These are phyloP conservation scores for Drosophila pectinifera DNA, from an alignment of 1,140 invertebrate genomes.

Conservation along the genomic window DNA sequence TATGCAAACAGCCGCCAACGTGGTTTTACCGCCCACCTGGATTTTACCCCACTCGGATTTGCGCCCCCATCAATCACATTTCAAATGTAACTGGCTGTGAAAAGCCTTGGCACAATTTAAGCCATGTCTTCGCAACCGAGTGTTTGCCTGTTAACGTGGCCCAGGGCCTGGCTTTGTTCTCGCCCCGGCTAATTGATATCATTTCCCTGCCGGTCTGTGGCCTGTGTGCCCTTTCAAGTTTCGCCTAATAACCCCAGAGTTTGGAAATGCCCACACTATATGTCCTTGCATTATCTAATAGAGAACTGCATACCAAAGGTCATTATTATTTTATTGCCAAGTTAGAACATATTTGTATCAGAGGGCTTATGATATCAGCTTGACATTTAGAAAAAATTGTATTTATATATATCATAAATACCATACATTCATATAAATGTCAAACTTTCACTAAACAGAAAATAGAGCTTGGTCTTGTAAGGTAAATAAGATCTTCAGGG, in stretches of 20 bases:
- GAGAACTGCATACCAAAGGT: neutral
- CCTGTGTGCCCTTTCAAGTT: slow-evolving; percentile 1
- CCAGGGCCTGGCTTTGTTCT: slow-evolving; percentile 33
- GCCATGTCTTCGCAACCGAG: slow-evolving; percentile 21
- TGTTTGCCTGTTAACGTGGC: slow-evolving; percentile 15
- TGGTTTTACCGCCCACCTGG: neutral
- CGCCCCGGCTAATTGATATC: slow-evolving; percentile 60
- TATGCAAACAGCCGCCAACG: slow-evolving; percentile 3
- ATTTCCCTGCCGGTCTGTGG: slow-evolving; percentile 19
- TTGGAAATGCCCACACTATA: slow-evolving; percentile 13
- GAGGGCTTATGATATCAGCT: neutral
- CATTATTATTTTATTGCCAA: neutral
- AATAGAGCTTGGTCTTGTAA: no score
- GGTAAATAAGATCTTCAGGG: neutral
- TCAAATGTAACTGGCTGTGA: slow-evolving; percentile 42
- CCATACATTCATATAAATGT: neutral
- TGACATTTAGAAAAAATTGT: slow-evolving; percentile 1
- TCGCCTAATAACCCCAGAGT: slow-evolving; percentile 14
- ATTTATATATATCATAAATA: slow-evolving; percentile 4
- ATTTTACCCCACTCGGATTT: neutral
- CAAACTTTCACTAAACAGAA: no score
- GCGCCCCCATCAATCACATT: slow-evolving; percentile 45
- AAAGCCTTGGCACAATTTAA: slow-evolving; percentile 69
- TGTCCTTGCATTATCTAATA: slow-evolving; percentile 14
- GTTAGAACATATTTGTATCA: slow-evolving; percentile 2